Conservation (phyloP, 2,888 invertebrate genomes). For the Stenichneumon culpator region DNA sequence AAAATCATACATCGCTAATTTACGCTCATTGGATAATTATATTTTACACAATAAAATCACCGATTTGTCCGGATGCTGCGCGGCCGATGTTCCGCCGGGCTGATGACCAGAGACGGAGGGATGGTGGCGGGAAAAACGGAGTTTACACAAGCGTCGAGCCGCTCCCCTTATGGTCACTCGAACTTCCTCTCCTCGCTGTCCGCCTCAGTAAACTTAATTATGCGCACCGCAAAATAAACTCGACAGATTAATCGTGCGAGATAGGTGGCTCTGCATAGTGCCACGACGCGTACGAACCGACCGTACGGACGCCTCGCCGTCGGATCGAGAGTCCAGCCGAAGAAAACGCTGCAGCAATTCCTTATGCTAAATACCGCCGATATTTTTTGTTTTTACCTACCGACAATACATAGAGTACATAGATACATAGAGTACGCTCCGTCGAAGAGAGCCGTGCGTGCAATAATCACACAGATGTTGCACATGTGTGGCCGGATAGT, state of each 20-base stretch:
- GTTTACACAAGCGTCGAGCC: constrained; percentile 52
- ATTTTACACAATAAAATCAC: background rate
- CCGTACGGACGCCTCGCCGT: constrained; percentile 26
- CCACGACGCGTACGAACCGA: background rate
- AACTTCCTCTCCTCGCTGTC: background rate
- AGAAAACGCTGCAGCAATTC: constrained; percentile 50
- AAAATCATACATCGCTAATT: constrained; percentile 36
- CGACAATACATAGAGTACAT: too few relatives aligned
- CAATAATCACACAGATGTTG: background rate
- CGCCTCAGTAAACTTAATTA: constrained; percentile 43
- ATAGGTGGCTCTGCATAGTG: constrained; percentile 20
- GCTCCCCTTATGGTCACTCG: constrained; percentile 15
- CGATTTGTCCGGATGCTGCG: constrained; percentile 28
- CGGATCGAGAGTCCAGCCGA: constrained; percentile 37
- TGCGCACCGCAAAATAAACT: constrained; percentile 52
- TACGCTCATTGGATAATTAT: constrained; percentile 62
- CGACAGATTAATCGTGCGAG: constrained; percentile 55
- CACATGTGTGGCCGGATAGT: background rate
- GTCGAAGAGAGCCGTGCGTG: too few relatives aligned
- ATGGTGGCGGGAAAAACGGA: background rate
- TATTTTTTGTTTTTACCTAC: constrained; percentile 19
- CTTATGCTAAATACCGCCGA: constrained; percentile 63
- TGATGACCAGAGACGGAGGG: background rate
- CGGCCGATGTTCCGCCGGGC: background rate
- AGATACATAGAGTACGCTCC: too few relatives aligned